Percentiles rank a stretch among this genome's conserved stretches.
These are phyloP conservation scores for Pomatorhinus ruficollis DNA, from an alignment of 2,113 vertebrate genomes.

Conservation along the genomic window DNA sequence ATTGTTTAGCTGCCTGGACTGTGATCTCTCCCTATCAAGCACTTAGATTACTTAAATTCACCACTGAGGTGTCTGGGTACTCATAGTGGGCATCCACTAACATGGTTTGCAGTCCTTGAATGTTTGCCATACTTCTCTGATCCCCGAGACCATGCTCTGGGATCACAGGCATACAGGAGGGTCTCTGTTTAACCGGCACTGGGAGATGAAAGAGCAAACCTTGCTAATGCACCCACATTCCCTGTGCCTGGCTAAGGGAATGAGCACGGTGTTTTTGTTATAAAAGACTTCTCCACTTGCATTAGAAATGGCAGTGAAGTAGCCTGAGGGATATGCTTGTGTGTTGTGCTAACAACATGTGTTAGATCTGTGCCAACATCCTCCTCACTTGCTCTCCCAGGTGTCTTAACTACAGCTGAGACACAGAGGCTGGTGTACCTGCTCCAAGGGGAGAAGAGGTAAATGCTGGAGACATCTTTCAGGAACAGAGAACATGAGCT, in stretches of 20 bases:
- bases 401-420: constrained; percentile 9
- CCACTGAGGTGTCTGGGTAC: background rate
- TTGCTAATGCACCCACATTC: background rate
- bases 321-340: constrained; percentile 46
- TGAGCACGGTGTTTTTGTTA: background rate
- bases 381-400: background rate
- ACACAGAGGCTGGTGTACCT: background rate
- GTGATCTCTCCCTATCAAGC: background rate
- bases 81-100: accelerated
- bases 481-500: background rate
- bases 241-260: background rate
- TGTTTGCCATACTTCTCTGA: background rate
- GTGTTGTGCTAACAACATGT: constrained; percentile 32
- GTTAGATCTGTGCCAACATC: constrained; percentile 33
- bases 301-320: background rate
- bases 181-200: background rate
- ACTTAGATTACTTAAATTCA: background rate
- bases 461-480: background rate
- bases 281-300: background rate
- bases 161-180: background rate
- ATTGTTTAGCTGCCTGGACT: background rate
- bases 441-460: background rate
- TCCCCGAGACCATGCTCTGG: background rate
- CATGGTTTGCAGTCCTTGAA: background rate
- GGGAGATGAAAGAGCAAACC: background rate